Base-by-base conservation (phyloP, 2,888 invertebrate genomes). In the Cephus sareptanus region DNA sequence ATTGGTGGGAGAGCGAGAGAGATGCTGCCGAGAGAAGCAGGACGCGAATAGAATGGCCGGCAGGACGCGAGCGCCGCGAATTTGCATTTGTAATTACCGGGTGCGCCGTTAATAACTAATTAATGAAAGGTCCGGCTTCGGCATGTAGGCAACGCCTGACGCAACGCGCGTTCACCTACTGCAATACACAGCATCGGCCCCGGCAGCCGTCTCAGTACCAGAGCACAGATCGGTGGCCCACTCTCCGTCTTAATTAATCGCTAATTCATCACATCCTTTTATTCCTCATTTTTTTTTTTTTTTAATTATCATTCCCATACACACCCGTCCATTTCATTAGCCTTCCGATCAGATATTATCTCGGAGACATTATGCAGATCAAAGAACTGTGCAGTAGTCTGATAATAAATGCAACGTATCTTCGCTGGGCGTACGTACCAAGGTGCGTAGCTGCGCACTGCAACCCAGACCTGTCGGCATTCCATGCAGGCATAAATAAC, bases 71-170 rank as follows among this genome's bases (percentile, higher is more conserved):
- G 73, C 35, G 74, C 70, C 79, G 56, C 70, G 73, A 69, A 70
- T 71, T 68, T 70, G 56, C 82, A 81, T 81, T 83, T 83, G 84
- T 83, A 81, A 83, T 81, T 82, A 83, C 83, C 78, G 84, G 82
- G 74, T 80, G 79, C 80, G 85, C 81, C 81, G 85, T 86, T 88
- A 88, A 90, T 88, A 88, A 89, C 82, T 88, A 89, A 90, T 90
- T 89, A 90, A 89, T 84, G 85, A 78, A 83, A 83, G 83, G 83
- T 79, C 82, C 82, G 82, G 77, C 84, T 83, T 78, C 75, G 77
- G 37, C 69, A 34, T 71, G 71, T 71, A 23, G n/a, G 71, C 71
- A 34, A 31, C 13, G 33, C 34, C 71, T 31, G 33, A 71, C 71
- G 71, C 34, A 34, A 31, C 31, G 71, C 71, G 71, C 71, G 31